phyloP scores from a whole-genome alignment of 2,113 vertebrate species.

The Gadus chalcogrammus region DNA sequence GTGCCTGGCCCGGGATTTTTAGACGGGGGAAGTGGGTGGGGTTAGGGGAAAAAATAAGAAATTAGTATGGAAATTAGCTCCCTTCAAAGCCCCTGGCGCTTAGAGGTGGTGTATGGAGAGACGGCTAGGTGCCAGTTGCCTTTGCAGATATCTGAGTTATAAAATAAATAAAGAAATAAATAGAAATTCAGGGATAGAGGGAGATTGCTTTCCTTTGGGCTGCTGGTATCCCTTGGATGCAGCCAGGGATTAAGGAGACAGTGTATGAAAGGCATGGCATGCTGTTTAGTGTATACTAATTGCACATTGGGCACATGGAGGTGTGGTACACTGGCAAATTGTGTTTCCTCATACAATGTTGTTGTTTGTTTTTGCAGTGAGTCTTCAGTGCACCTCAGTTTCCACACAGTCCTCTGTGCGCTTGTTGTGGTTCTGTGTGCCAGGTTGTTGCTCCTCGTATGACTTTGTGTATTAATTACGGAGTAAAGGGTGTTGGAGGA shows the following conservation, averaged over 20 bases:
- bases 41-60: conserved; percentile 63
- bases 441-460: background rate
- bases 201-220: conserved; percentile 65
- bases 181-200: conserved; percentile 53
- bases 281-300: conserved; percentile 68
- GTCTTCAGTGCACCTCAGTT: conserved; percentile 38
- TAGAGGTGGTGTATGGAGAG: conserved; percentile 69
- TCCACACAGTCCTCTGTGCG: conserved; percentile 32
- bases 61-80: conserved; percentile 78
- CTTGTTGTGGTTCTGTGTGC: conserved; percentile 8
- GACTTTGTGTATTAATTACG: background rate
- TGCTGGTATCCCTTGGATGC: conserved; percentile 59
- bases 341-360: conserved; percentile 42
- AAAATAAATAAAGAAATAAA: background rate
- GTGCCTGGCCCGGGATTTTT: conserved; percentile 55
- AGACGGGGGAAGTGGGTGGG: conserved; percentile 44
- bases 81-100: conserved; percentile 67
- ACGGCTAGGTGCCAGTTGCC: conserved; percentile 60
- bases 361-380: conserved; percentile 19
- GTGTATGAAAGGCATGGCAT: conserved; percentile 67
- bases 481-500: background rate
- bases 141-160: conserved; percentile 60
- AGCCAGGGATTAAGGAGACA: conserved; percentile 70
- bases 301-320: conserved; percentile 58
- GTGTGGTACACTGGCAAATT: conserved; percentile 61